A percentile compares a stretch with the other conserved stretches of the same genome.
Evolutionary conservation across 2,113 vertebrate genomes (phyloP).

Genomic region (Craseonycteris thonglongyai): DNA sequence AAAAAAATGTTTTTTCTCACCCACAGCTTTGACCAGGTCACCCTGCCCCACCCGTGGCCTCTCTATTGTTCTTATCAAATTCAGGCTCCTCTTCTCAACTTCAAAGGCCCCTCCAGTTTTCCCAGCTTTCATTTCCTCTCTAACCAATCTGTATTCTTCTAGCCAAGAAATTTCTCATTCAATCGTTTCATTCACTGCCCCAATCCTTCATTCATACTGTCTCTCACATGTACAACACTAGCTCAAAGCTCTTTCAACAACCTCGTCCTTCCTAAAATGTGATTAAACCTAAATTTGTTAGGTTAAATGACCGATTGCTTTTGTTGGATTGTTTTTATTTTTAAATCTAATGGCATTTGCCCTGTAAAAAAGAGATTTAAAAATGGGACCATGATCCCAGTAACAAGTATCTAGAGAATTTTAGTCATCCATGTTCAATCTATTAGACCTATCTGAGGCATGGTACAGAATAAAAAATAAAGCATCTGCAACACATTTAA

Average conservation of each 20-base stretch:
- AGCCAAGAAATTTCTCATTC: neutral
- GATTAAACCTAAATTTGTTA: neutral
- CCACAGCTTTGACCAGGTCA: constrained; percentile 40
- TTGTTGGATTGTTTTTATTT: neutral
- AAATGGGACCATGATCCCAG: neutral
- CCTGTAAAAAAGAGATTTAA: neutral
- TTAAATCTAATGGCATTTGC: neutral
- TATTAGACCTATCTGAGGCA: neutral
- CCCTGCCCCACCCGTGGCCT: neutral
- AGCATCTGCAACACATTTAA: neutral
- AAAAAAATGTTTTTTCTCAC: constrained; percentile 21
- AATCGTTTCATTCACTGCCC: neutral
- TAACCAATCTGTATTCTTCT: neutral
- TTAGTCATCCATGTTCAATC: neutral
- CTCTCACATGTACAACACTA: neutral
- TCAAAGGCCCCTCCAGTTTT: constrained; percentile 54
- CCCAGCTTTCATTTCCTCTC: constrained; percentile 27
- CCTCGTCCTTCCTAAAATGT: neutral
- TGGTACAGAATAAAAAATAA: neutral
- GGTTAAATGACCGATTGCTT: neutral
- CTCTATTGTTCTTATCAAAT: neutral
- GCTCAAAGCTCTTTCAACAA: neutral
- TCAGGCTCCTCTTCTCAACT: neutral
- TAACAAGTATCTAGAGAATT: neutral
- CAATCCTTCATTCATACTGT: neutral